Percentiles rank a stretch among this genome's conserved stretches.
Conservation (phyloP, 2,113 vertebrate genomes). For the Sebastes fasciatus region DNA sequence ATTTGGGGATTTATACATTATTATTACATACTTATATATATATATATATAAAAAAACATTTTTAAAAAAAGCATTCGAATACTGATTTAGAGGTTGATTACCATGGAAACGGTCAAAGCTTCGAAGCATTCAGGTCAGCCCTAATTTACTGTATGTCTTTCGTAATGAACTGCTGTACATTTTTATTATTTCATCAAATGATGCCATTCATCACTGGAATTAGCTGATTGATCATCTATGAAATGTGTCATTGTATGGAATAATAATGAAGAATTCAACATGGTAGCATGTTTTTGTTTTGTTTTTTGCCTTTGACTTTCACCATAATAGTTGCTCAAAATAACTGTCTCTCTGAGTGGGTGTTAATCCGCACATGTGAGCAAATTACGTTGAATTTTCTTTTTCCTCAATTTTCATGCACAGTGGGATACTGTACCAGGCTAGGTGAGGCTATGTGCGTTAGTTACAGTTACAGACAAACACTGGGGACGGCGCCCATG, state of each 20-base stretch:
- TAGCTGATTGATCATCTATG: background rate
- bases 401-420: slow-evolving; percentile 8
- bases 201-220: background rate
- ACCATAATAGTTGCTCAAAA: background rate
- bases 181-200: background rate
- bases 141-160: background rate
- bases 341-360: background rate
- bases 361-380: slow-evolving; percentile 16
- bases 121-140: no score
- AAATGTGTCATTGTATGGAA: background rate
- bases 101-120: no score
- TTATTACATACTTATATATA: no score
- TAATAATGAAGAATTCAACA: background rate
- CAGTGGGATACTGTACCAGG: slow-evolving; percentile 8
- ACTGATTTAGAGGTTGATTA: no score
- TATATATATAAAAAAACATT: no score
- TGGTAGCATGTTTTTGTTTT: background rate
- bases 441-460: background rate
- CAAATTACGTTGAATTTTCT: background rate
- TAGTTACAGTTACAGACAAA: background rate
- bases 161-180: background rate
- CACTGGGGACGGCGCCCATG: background rate
- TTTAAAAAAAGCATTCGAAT: no score
- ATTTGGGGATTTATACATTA: no score
- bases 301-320: background rate